A percentile compares a stretch with the other conserved stretches of the same genome.
Evolutionary conservation across 1,140 invertebrate species (phyloP).

Genomic region (Orchesella cincta): DNA sequence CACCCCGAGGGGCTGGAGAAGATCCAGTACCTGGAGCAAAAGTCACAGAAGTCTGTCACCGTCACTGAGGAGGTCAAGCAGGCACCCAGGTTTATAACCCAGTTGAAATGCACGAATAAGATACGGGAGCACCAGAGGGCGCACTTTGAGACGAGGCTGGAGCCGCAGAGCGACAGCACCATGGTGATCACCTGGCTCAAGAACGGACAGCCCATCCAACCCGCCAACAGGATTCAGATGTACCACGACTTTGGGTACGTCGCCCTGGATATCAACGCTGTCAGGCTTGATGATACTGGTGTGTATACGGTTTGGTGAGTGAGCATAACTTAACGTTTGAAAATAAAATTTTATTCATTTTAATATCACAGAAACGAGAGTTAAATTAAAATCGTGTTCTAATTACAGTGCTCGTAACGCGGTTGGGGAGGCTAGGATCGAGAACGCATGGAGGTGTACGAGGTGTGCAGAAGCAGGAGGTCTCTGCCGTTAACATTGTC

Average conservation of each 20-base stretch:
- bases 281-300: conserved; percentile 80
- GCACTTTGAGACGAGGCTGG: conserved; percentile 91
- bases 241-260: conserved; percentile 96
- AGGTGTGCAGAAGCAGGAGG: conserved; percentile 11
- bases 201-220: conserved; percentile 74
- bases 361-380: conserved; percentile 10
- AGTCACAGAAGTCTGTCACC: neutral
- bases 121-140: conserved; percentile 94
- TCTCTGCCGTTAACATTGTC: neutral
- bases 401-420: neutral
- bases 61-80: conserved; percentile 63
- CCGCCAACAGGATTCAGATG: conserved; percentile 82
- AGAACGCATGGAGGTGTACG: conserved; percentile 15
- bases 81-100: conserved; percentile 80
- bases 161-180: conserved; percentile 85
- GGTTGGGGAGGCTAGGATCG: neutral
- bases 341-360: neutral
- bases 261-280: conserved; percentile 86
- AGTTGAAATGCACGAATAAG: conserved; percentile 84
- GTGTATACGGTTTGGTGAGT: conserved; percentile 80
- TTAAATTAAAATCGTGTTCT: too few relatives aligned
- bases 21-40: conserved; percentile 83
- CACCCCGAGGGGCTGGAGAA: conserved; percentile 84
- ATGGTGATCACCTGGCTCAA: conserved; percentile 87
- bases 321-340: conserved; percentile 9